A percentile compares a stretch with the other conserved stretches of the same genome.
Evolutionary conservation across 2,888 invertebrate species (phyloP).

Genomic region (Unio delphinus): DNA sequence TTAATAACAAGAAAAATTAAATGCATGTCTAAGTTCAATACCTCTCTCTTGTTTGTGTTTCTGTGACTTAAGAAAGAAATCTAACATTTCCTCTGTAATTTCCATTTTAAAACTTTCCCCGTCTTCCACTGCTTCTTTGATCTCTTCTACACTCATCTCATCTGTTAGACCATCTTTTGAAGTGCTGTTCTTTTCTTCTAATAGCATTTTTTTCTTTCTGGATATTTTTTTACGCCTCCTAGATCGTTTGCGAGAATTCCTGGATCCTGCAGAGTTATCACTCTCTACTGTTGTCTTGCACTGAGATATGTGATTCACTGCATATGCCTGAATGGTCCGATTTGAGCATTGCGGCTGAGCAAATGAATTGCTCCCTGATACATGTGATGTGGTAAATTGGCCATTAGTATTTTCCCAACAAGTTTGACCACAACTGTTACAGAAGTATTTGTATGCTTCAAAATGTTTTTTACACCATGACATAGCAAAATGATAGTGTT

Average conservation of each 20-base stretch:
- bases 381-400: background rate
- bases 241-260: background rate
- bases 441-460: constrained; percentile 31
- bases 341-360: too few species aligned
- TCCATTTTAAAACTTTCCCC: constrained; percentile 74
- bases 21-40: constrained; percentile 14
- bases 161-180: constrained; percentile 1
- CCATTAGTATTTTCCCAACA: background rate
- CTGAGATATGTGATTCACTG: background rate
- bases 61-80: constrained; percentile 77
- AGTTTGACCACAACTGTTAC: background rate
- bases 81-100: constrained; percentile 78
- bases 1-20: background rate
- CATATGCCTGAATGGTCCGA: background rate
- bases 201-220: background rate
- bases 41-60: constrained; percentile 74
- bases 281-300: constrained; percentile 6
- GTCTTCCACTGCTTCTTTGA: constrained; percentile 9
- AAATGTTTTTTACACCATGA: constrained; percentile 57
- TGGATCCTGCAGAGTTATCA: background rate
- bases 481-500: constrained; percentile 54
- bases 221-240: background rate
- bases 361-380: background rate
- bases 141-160: background rate
- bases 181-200: background rate